phyloP scores from a whole-genome alignment of 2,113 vertebrate species.

The Carassius carassius region DNA sequence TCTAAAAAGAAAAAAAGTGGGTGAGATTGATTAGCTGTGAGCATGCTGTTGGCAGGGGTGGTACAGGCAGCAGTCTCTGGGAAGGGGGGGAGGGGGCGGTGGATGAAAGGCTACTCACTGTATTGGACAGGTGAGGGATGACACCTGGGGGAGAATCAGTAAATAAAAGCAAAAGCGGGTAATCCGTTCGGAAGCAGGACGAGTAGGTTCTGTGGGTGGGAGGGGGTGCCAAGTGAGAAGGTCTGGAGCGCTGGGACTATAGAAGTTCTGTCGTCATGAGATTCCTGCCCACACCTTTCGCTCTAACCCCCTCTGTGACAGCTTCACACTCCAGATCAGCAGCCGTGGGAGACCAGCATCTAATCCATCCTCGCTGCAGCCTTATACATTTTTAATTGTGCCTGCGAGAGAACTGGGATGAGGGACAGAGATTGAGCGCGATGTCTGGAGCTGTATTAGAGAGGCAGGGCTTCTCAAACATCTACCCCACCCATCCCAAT shows the following conservation, averaged over 20 bases:
- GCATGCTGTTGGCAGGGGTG: conserved; percentile 76
- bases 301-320: conserved; percentile 62
- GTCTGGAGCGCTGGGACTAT: conserved; percentile 12
- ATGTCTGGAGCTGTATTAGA: conserved; percentile 37
- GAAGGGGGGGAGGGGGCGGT: conserved; percentile 52
- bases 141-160: conserved; percentile 74
- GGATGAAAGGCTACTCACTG: conserved; percentile 81
- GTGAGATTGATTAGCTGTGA: conserved; percentile 82
- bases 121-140: conserved; percentile 84
- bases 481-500: conserved; percentile 50
- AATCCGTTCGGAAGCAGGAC: conserved; percentile 61
- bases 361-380: conserved; percentile 67
- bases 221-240: not conserved
- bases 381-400: conserved; percentile 80
- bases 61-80: not conserved
- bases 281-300: conserved; percentile 41
- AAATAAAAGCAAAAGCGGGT: conserved; percentile 78
- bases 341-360: conserved; percentile 67
- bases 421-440: conserved; percentile 51
- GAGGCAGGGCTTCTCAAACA: conserved; percentile 48
- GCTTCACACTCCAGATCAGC: conserved; percentile 73
- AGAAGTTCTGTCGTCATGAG: conserved; percentile 13
- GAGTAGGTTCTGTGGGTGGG: conserved; percentile 24
- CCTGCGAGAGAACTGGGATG: conserved; percentile 56
- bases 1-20: conserved; percentile 60